Evolutionary conservation across 2,888 invertebrate genomes (phyloP), one percentile per base, ranked within the genome.

Genomic region (Phortica okadai): DNA sequence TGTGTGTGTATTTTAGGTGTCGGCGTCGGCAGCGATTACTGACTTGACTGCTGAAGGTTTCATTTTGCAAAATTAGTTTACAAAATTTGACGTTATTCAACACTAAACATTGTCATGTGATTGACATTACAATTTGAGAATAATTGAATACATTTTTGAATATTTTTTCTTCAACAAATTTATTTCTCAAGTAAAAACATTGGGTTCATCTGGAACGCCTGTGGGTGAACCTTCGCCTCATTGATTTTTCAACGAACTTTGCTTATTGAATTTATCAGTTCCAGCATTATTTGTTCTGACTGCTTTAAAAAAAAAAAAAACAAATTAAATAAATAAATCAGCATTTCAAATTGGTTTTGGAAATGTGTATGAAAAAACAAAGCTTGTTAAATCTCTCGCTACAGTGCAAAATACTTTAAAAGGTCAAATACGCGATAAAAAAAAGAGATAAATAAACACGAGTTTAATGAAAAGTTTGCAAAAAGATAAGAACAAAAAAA

Each of bases 381-480:
- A 33, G 33, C 33, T 33, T 33, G 33, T 33, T 33, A 33, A 33
- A 50, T 50, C 50, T 8, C 50, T 1, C 50, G 50, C 50, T 25
- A 66, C 1, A 44, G 58, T 73, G 72, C 70, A 84, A 82, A 76
- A 82, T 33, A 82, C 82, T 82, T 78, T 81, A 79, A 82, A 81
- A 82, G 82, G 84, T 82, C 84, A 78, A 64, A 66, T 76, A 80
- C 77, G 77, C 77, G 70, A 80, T 75, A 78, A 78, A 79, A 74
- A 79, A 79, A 81, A 76, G 73, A 79, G 79, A 81, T 81, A 81
- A 80, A 74, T 81, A 80, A 73, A 76, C 42, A 59, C 14, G 8
- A 44, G 16, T 25, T 33, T 21, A 45, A 45, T 54, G 25, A 54
- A 45, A 74, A 66, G 54, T 62, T 73, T 58, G 59, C 73, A 73